Base-by-base conservation (phyloP, 2,113 vertebrate species). In the Sterrhoptilus dennistouni region DNA sequence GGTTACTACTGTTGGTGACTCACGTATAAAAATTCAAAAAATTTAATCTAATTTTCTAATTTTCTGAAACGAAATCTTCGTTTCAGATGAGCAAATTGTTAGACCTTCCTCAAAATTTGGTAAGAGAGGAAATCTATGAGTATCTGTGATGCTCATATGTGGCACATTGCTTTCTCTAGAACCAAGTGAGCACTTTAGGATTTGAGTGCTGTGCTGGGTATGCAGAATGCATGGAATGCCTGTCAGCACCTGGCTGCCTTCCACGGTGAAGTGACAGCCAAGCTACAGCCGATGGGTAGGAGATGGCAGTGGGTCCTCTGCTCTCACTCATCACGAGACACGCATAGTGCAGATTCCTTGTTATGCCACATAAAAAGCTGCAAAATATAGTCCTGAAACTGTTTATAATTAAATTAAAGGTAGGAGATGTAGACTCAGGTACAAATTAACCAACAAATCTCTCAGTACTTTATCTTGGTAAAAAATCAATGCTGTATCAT, bases 231-330 rank as follows among this genome's bases (percentile, higher is more conserved):
- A 6, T 9, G 50, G 44, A 35, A 54, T 4, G 57, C 15, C 52
- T 9, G 33, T 21, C 71, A 68, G 64, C 42, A 35, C 12, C 53
- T 2, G 0, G 36, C 59, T 59, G 28, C 79, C 52, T 57, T 61
- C 53, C 5, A 8, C 5, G 8, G 21, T 5, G 2, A 66, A 38
- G 44, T 4, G 27, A 23, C 63, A 17, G 21, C 66, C 72, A 52
- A 29, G 14, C 18, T 28, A 16, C 1, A 0, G 7, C 44, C 15
- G 31, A 11, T 0, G 3, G 33, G 36, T 1, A 40, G 63, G 35
- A 54, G 29, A 66, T 18, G 29, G 56, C 11, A 16, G 6, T 2
- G 14, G 40, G 31, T 75, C 10, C 40, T 60, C 19, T 25, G 68
- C 77, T 54, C 31, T 76, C 27, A 3, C 29, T 68, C 22, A 3